phyloP scores from a whole-genome alignment of 2,888 invertebrate species.

The Aethes cnicana region DNA sequence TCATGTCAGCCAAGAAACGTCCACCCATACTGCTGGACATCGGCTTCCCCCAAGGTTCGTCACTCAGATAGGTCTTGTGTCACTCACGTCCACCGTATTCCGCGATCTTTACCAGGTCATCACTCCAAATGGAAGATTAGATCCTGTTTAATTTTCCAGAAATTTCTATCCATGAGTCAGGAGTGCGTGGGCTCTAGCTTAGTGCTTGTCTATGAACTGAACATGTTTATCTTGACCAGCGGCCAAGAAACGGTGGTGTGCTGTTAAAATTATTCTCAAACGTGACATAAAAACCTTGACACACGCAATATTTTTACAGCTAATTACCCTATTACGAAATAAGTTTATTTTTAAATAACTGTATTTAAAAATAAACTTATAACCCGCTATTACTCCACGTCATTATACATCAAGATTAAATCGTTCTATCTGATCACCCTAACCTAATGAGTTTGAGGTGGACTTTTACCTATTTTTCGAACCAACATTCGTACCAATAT shows the following conservation, averaged over 20 bases:
- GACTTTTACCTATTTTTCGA: too few species aligned
- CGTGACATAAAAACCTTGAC: slow-evolving; percentile 47
- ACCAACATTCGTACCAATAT: slow-evolving; percentile 1
- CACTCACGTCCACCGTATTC: too few species aligned
- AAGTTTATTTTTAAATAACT: slow-evolving; percentile 1
- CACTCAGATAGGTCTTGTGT: too few species aligned
- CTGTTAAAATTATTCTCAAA: slow-evolving; percentile 22
- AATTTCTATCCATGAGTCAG: slow-evolving; percentile 8
- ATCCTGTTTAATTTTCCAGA: slow-evolving; percentile 4
- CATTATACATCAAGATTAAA: background rate
- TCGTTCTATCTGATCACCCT: too few species aligned
- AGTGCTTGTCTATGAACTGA: slow-evolving; percentile 14
- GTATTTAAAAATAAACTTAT: background rate
- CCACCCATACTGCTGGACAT: too few species aligned
- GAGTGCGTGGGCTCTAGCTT: slow-evolving; percentile 17
- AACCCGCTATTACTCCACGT: background rate
- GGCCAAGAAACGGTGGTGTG: slow-evolving; percentile 49
- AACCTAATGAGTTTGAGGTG: too few species aligned
- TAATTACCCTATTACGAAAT: slow-evolving; percentile 35
- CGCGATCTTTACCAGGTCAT: too few species aligned
- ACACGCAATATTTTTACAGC: slow-evolving; percentile 33
- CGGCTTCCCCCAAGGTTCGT: too few species aligned
- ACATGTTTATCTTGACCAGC: slow-evolving; percentile 59
- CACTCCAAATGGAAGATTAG: too few species aligned
- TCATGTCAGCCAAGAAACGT: too few species aligned